These are phyloP conservation scores for Coilia nasus DNA, from an alignment of 2,797 vertebrate genomes.

Conservation along the genomic window DNA sequence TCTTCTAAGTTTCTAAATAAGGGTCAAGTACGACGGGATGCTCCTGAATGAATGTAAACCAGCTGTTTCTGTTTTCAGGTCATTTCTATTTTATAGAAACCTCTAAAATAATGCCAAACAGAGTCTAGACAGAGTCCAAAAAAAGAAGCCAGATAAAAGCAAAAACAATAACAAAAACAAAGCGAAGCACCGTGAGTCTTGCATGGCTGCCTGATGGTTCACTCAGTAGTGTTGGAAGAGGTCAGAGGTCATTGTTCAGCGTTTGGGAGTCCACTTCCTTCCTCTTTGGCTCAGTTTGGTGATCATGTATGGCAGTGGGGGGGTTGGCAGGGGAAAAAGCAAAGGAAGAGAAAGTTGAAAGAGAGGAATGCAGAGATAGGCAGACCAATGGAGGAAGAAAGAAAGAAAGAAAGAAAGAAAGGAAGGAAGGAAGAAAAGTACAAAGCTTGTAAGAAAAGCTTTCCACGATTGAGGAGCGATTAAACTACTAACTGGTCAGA, in stretches of 20 bases:
- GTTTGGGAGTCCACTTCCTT: conserved; percentile 28
- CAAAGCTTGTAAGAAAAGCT: not conserved
- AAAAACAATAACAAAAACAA: conserved; percentile 8
- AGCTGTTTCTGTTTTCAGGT: not conserved
- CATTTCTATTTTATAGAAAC: conserved; percentile 1
- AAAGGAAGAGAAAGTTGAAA: not conserved
- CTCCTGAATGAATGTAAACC: not conserved
- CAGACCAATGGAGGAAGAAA: conserved; percentile 40
- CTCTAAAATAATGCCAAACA: not conserved
- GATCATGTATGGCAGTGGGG: conserved; percentile 39
- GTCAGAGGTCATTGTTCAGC: conserved; percentile 33
- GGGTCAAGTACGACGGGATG: not conserved
- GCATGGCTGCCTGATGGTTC: not conserved
- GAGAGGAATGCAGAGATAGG: conserved; percentile 13
- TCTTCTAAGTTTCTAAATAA: not conserved
- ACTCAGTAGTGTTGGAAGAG: conserved; percentile 28
- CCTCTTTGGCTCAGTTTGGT: conserved; percentile 51
- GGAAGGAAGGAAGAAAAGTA: conserved; percentile 42
- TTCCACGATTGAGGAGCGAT: not conserved
- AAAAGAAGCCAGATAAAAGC: not conserved
- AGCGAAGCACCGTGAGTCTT: not conserved
- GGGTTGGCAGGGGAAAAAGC: not conserved
- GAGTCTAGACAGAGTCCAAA: not conserved
- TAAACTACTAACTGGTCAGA: conserved; percentile 10
- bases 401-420: conserved; percentile 46